A percentile compares a stretch with the other conserved stretches of the same genome.
Conservation (phyloP, 2,113 vertebrate species). For the Dipodomys spectabilis region DNA sequence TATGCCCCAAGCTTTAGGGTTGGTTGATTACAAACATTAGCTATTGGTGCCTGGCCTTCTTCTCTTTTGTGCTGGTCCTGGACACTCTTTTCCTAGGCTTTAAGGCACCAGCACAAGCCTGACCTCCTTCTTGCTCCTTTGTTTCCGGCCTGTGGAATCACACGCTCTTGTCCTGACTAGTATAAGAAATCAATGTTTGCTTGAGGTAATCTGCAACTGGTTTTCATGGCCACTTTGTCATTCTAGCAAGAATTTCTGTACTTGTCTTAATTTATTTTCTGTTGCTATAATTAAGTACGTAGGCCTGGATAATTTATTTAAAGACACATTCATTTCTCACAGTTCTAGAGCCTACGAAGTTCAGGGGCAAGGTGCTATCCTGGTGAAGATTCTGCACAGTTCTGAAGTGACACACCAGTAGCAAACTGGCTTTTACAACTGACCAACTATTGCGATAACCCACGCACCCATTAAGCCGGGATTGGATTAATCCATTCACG, state of each 20-base stretch:
- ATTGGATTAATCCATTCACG: not conserved
- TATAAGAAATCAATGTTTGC: not conserved
- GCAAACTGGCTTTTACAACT: not conserved
- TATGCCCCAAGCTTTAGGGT: not conserved
- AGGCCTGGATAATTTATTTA: not conserved
- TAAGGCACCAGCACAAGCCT: not conserved
- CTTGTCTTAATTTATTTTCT: not conserved
- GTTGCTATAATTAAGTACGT: not conserved
- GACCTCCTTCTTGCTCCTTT: not conserved
- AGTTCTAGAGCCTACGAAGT: not conserved
- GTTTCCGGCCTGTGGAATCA: not conserved
- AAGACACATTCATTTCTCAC: not conserved
- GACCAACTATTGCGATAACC: not conserved
- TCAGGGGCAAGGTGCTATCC: no score
- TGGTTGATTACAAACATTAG: not conserved
- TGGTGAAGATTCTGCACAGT: not conserved
- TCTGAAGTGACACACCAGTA: not conserved
- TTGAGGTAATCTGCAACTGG: not conserved
- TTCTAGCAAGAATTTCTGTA: not conserved
- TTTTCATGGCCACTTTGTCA: not conserved
- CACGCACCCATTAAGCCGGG: not conserved
- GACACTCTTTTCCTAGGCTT: not conserved
- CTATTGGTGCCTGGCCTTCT: not conserved
- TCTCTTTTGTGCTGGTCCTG: not conserved
- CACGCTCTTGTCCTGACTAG: not conserved